These are phyloP conservation scores for Arvicanthis niloticus DNA, from an alignment of 2,113 vertebrate species.

Conservation along the genomic window DNA sequence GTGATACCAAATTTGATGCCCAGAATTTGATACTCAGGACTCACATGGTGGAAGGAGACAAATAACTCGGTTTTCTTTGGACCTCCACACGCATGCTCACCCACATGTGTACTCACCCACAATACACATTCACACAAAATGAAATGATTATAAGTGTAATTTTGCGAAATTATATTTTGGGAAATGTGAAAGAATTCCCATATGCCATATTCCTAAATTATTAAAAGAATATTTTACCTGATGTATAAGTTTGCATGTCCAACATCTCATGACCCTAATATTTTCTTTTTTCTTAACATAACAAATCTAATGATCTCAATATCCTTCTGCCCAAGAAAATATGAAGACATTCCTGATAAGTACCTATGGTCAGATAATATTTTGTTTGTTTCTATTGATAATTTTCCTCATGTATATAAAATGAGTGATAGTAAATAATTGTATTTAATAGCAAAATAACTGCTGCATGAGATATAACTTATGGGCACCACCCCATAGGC, in stretches of 20 bases:
- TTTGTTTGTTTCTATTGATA: neutral
- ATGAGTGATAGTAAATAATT: neutral
- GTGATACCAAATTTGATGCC: neutral
- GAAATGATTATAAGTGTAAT: neutral
- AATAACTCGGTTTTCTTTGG: no score
- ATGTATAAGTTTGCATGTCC: neutral
- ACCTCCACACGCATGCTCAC: no score
- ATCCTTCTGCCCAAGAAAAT: neutral
- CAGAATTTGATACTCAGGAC: neutral
- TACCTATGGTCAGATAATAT: neutral
- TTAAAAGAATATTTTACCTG: slow-evolving; percentile 19
- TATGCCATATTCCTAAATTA: neutral
- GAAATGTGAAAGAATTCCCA: neutral
- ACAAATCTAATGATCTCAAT: neutral
- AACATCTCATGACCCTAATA: neutral
- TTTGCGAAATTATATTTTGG: neutral
- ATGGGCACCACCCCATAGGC: no score
- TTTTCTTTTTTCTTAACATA: neutral
- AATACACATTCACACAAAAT: neutral
- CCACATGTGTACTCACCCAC: no score
- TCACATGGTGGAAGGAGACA: neutral
- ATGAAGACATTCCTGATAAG: neutral
- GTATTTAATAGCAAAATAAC: slow-evolving; percentile 2
- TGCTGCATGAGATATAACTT: neutral
- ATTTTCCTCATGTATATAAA: neutral